Conservation (phyloP, 2,113 vertebrate genomes). For the Chloroceryle aenea region DNA sequence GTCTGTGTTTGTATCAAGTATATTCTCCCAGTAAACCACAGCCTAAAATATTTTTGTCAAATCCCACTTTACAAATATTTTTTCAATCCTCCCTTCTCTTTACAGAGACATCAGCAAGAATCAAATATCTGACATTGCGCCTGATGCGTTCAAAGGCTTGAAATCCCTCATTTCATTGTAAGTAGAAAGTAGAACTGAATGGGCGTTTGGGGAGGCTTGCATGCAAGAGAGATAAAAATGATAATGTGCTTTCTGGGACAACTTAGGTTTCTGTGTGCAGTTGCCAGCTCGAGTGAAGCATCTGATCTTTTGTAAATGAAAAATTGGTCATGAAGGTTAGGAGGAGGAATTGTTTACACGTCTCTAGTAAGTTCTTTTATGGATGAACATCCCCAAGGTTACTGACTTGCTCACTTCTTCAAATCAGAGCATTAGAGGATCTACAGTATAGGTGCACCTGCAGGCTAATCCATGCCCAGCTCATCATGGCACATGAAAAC, state of each 20-base stretch:
- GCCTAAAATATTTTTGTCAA: not conserved
- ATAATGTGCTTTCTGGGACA: conserved; percentile 52
- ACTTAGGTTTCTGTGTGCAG: conserved; percentile 54
- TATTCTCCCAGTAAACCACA: not conserved
- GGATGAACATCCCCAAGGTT: conserved; percentile 55
- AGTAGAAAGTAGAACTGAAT: conserved; percentile 74
- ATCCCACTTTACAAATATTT: not conserved
- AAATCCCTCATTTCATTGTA: conserved; percentile 97
- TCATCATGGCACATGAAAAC: not conserved
- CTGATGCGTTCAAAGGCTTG: conserved; percentile 94
- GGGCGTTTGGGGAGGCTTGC: not conserved
- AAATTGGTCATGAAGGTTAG: conserved; percentile 63
- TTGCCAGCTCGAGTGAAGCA: conserved; percentile 69
- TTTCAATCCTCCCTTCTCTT: conserved; percentile 43
- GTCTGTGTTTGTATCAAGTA: not conserved
- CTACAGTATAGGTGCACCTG: not conserved
- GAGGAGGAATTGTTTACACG: conserved; percentile 54
- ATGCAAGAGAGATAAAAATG: conserved; percentile 24
- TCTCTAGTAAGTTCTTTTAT: conserved; percentile 59
- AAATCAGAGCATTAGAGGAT: not conserved
- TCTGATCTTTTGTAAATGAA: conserved; percentile 73
- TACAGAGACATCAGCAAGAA: conserved; percentile 98
- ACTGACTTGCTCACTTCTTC: conserved; percentile 39
- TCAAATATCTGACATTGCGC: conserved; percentile 95
- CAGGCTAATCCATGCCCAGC: not conserved